A percentile compares a stretch with the other conserved stretches of the same genome.
phyloP scores from a whole-genome alignment of 1,140 invertebrate species.

The Leptonema lineaticorne region DNA sequence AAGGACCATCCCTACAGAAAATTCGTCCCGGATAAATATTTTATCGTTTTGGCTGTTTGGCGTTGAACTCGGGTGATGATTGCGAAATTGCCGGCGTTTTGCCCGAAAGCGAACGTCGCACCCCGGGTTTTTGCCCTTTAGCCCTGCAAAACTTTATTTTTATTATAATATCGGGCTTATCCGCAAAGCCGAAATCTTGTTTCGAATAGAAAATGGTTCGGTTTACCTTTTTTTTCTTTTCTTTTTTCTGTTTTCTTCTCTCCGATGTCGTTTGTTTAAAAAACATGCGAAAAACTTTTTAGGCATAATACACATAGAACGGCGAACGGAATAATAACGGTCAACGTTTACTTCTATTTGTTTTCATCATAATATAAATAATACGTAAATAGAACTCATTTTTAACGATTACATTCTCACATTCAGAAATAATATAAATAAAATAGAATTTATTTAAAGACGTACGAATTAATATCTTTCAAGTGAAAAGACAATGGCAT shows the following conservation, averaged over 20 bases:
- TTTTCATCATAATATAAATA: too few species aligned
- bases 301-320: too few species aligned
- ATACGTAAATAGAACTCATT: too few species aligned
- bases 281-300: background rate
- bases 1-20: background rate
- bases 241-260: too few species aligned
- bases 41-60: conserved; percentile 4
- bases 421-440: too few species aligned
- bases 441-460: too few species aligned
- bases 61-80: conserved; percentile 22
- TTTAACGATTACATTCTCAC: too few species aligned
- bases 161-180: conserved; percentile 16
- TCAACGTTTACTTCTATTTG: too few species aligned
- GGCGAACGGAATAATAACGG: too few species aligned
- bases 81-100: conserved; percentile 17
- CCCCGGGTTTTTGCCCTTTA: background rate
- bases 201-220: background rate
- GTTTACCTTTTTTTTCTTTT: too few species aligned
- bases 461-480: too few species aligned
- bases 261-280: background rate
- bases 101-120: background rate
- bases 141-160: conserved; percentile 19
- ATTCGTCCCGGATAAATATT: conserved; percentile 22
- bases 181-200: background rate
- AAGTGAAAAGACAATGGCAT: background rate